A percentile compares a stretch with the other conserved stretches of the same genome.
Conservation (phyloP, 2,888 invertebrate genomes). For the Pecten maximus region DNA sequence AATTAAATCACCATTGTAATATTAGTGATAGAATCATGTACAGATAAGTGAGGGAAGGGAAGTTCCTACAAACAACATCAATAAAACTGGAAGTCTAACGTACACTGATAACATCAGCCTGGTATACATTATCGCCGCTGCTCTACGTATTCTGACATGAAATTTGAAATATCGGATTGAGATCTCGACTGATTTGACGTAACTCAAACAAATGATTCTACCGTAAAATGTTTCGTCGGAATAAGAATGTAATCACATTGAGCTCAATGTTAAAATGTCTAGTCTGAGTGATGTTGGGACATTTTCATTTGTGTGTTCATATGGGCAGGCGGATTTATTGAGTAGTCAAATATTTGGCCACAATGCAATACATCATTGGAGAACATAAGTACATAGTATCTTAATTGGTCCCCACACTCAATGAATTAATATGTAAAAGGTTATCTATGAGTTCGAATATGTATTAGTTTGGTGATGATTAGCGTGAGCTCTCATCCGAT, state of each 20-base stretch:
- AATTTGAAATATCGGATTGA: not conserved
- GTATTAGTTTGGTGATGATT: no score
- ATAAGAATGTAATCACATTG: not conserved
- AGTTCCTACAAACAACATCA: not conserved
- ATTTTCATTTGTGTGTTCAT: no score
- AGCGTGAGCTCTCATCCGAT: no score
- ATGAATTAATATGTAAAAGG: no score
- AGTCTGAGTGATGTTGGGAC: no score
- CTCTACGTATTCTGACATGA: not conserved
- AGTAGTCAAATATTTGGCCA: no score
- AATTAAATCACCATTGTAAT: not conserved
- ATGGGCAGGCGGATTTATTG: no score
- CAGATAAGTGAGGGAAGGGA: not conserved
- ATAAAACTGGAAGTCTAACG: not conserved
- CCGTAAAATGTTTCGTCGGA: not conserved
- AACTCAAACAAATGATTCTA: not conserved
- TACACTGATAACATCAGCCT: not conserved
- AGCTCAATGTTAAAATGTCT: no score
- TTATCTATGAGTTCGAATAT: no score
- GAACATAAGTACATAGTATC: no score
- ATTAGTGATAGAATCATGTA: not conserved
- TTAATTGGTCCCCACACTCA: no score
- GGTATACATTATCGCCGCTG: not conserved
- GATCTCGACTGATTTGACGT: constrained; percentile 1
- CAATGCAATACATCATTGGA: no score